Evolutionary conservation across 2,888 invertebrate genomes (phyloP).

Genomic region (Volucella bombylans): DNA sequence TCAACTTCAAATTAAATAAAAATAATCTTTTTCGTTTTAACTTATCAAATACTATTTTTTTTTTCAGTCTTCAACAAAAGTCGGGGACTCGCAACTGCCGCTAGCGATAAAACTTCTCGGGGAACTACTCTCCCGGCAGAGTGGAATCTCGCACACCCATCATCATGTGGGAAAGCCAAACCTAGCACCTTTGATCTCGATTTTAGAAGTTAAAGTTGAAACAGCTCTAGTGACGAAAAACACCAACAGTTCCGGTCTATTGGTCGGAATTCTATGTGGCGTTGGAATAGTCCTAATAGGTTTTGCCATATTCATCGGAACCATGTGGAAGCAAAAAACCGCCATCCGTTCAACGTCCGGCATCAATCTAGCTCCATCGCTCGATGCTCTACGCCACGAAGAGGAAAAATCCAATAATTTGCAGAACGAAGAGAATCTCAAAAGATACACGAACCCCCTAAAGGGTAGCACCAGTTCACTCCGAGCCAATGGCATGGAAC

Average conservation of each 20-base stretch:
- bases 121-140: constrained; percentile 85
- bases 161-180: constrained; percentile 84
- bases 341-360: constrained; percentile 84
- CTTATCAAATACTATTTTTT: neutral
- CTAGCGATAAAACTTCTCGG: constrained; percentile 85
- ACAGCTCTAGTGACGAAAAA: constrained; percentile 85
- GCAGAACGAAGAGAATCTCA: constrained; percentile 94
- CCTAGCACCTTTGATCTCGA: constrained; percentile 86
- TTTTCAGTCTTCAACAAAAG: constrained; percentile 83
- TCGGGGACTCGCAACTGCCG: constrained; percentile 83
- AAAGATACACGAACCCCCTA: constrained; percentile 91
- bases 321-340: constrained; percentile 85
- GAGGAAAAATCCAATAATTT: constrained; percentile 95
- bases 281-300: constrained; percentile 82
- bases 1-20: neutral
- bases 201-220: constrained; percentile 89
- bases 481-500: constrained; percentile 84
- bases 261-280: constrained; percentile 83
- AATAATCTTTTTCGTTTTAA: neutral
- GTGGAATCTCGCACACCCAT: constrained; percentile 78
- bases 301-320: constrained; percentile 83
- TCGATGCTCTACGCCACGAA: constrained; percentile 87
- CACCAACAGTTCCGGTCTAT: constrained; percentile 80
- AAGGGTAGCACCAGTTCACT: constrained; percentile 85
- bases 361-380: constrained; percentile 84